Conservation (phyloP, 2,888 invertebrate genomes). For the Microctonus brassicae region DNA sequence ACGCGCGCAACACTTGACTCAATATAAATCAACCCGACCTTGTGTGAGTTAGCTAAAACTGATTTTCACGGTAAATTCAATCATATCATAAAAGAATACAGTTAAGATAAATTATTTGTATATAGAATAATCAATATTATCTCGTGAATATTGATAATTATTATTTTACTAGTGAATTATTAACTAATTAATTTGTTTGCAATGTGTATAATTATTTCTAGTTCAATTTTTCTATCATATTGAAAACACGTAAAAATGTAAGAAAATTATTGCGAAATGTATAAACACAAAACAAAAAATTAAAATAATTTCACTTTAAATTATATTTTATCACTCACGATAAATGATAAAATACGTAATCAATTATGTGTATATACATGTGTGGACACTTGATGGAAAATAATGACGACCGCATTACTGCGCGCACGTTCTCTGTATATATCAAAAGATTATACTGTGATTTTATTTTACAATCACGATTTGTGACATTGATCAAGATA, state of each 20-base stretch:
- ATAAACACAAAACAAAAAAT: no score
- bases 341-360: constrained; percentile 6
- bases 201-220: no score
- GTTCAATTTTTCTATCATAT: no score
- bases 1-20: constrained; percentile 49
- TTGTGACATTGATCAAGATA: constrained; percentile 1
- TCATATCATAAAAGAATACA: not conserved
- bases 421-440: not conserved
- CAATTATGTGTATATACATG: not conserved
- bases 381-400: not conserved
- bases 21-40: constrained; percentile 61
- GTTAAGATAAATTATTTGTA: not conserved
- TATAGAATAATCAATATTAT: no score
- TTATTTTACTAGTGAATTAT: no score
- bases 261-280: no score
- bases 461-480: not conserved
- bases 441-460: constrained; percentile 1
- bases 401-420: not conserved
- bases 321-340: not conserved
- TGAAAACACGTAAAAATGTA: no score
- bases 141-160: no score
- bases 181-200: no score
- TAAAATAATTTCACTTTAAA: not conserved
- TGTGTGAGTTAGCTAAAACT: constrained; percentile 56
- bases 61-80: constrained; percentile 55